Percentiles rank a stretch among this genome's conserved stretches.
Evolutionary conservation across 2,888 invertebrate genomes (phyloP).

Genomic region (Dryobota labecula): DNA sequence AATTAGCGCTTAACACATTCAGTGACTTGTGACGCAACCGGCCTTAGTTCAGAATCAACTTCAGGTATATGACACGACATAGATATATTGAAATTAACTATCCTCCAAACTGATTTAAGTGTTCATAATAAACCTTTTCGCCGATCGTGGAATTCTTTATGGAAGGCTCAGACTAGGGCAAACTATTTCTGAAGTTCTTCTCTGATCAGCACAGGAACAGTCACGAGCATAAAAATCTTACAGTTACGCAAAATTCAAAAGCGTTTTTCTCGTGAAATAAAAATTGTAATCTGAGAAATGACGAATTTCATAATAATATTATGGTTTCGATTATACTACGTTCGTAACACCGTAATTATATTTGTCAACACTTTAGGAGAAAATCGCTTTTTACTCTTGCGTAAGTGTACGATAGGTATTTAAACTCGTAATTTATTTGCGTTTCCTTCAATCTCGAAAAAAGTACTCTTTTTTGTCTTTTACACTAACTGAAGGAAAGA

Average conservation of each 20-base stretch:
- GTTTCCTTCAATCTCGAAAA: neutral
- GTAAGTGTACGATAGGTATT: neutral
- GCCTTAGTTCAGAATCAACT: neutral
- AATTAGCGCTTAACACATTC: neutral
- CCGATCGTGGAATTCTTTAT: conserved; percentile 5
- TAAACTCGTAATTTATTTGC: neutral
- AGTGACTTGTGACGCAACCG: neutral
- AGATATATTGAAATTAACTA: neutral
- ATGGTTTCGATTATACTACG: neutral
- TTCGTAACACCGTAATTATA: neutral
- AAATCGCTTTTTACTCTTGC: neutral
- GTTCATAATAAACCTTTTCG: neutral
- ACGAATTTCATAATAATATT: neutral
- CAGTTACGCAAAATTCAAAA: neutral
- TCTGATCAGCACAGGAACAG: neutral
- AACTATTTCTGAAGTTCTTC: conserved; percentile 1
- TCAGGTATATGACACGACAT: neutral
- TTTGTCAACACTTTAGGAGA: neutral
- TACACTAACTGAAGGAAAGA: conserved; percentile 20
- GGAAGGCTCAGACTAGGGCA: neutral
- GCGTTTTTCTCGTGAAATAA: neutral
- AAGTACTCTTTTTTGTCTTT: conserved; percentile 24
- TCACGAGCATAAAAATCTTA: neutral
- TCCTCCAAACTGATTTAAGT: neutral
- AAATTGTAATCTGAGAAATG: neutral